Base-by-base conservation (phyloP, 2,797 vertebrate species). In the Mallotus villosus region DNA sequence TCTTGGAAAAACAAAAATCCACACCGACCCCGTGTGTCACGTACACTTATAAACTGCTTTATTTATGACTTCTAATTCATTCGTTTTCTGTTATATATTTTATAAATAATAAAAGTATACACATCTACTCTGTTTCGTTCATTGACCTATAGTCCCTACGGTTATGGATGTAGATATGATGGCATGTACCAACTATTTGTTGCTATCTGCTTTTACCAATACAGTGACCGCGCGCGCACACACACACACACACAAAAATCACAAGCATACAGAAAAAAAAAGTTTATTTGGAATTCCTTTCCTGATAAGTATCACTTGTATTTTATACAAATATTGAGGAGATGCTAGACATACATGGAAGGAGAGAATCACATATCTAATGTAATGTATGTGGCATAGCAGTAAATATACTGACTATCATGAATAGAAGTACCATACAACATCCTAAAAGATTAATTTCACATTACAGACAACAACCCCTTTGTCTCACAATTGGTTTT, bases 271-370 rank as follows among this genome's bases (percentile, higher is more conserved):
- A 83, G 80, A 78, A 82, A 89, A 79, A 91, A 90, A 91, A 70
- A 27, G 86, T 87, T 91, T 82, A 88, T 82, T 90, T 70, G 67
- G 77, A 87, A 81, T 84, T 81, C 34, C 67, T 81, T 81, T 79
- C 70, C 51, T 55, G 6, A 74, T 72, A 62, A 41, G 71, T 69
- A 75, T 79, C 66, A 65, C 67, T 74, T 77, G 72, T 79, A 78
- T 80, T 79, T 87, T 71, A 86, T 89, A 89, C 67, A 88, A 89
- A 88, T 74, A 58, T 68, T 67, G 65, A 68, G 22, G 73, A 62
- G 68, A 49, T 63, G 73, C 24, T 72, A 59, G 6, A 69, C 62
- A 71, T 68, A 55, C 49, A 68, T 37, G 14, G 34, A 32, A 34
- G 25, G 46, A 76, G 53, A 46, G 17, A 22, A 46, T 46, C 19